Percentiles rank a stretch among this genome's conserved stretches.
Evolutionary conservation across 2,888 invertebrate species (phyloP).

Genomic region (Ectemnius continuus): DNA sequence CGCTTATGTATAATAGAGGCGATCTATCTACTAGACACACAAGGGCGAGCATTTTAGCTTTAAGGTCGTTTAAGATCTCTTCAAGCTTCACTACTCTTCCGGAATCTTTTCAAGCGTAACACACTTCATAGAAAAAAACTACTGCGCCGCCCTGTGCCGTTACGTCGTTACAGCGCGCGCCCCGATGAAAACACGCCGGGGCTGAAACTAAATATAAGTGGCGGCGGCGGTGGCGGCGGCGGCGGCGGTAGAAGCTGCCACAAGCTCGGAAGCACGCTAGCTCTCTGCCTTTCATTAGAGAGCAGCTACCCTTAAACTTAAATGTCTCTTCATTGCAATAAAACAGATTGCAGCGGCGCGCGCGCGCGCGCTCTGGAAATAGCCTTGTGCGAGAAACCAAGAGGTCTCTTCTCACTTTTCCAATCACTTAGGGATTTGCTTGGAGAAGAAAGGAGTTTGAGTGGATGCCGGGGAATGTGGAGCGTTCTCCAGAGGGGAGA

Average conservation of each 20-base stretch:
- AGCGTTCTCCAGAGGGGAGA: background rate
- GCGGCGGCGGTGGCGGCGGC: too few relatives aligned
- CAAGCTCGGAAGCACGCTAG: too few relatives aligned
- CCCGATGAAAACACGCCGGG: background rate
- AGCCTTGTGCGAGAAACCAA: background rate
- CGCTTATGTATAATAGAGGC: constrained; percentile 43
- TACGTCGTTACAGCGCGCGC: background rate
- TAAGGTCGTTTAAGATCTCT: constrained; percentile 27
- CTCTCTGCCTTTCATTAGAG: too few relatives aligned
- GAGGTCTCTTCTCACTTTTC: too few relatives aligned
- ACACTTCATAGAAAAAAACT: constrained; percentile 6
- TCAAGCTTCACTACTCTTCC: constrained; percentile 1
- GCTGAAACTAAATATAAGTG: constrained; percentile 4
- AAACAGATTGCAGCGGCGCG: too few relatives aligned
- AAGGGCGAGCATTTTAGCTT: constrained; percentile 23
- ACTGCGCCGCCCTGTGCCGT: background rate
- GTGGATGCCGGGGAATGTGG: too few relatives aligned
- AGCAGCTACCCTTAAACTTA: too few relatives aligned
- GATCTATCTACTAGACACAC: constrained; percentile 19
- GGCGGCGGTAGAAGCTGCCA: too few relatives aligned
- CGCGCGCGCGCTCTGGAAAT: too few relatives aligned
- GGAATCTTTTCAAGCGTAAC: background rate
- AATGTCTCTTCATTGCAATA: too few relatives aligned
- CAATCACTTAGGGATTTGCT: too few relatives aligned
- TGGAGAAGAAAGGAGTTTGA: too few relatives aligned